A percentile compares a stretch with the other conserved stretches of the same genome.
Evolutionary conservation across 2,888 invertebrate genomes (phyloP).

Genomic region (Troides oblongomaculatus): DNA sequence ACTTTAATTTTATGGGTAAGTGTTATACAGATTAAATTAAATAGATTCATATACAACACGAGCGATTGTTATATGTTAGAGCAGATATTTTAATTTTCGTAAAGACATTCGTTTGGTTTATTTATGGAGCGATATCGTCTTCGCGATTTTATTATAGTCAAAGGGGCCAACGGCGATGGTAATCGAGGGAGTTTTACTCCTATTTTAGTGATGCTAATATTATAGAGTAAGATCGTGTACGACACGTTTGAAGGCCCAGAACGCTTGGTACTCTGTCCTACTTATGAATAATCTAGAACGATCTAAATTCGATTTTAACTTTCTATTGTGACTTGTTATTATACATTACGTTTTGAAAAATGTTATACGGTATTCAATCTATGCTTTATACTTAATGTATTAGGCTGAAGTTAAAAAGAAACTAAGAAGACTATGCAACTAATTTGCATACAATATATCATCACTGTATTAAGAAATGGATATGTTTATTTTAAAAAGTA

Average conservation of each 20-base stretch:
- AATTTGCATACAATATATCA: too few relatives aligned
- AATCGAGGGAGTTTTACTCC: slow-evolving; percentile 51
- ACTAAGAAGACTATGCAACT: background rate
- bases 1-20: slow-evolving; percentile 59
- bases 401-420: background rate
- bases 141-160: slow-evolving; percentile 31
- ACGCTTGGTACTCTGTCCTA: slow-evolving; percentile 33
- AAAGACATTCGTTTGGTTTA: background rate
- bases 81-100: background rate
- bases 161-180: slow-evolving; percentile 46
- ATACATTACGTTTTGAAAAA: slow-evolving; percentile 4
- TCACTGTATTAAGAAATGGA: too few relatives aligned
- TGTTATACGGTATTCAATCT: background rate
- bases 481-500: too few relatives aligned
- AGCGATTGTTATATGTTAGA: background rate
- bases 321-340: slow-evolving; percentile 31
- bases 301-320: slow-evolving; percentile 30
- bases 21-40: slow-evolving; percentile 15
- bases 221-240: slow-evolving; percentile 33
- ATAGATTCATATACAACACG: background rate
- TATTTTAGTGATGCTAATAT: slow-evolving; percentile 35
- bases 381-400: background rate
- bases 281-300: slow-evolving; percentile 27
- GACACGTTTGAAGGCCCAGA: slow-evolving; percentile 32
- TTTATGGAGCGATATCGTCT: slow-evolving; percentile 11